phyloP scores from a whole-genome alignment of 2,888 invertebrate genomes.

The Spilarctia lutea region DNA sequence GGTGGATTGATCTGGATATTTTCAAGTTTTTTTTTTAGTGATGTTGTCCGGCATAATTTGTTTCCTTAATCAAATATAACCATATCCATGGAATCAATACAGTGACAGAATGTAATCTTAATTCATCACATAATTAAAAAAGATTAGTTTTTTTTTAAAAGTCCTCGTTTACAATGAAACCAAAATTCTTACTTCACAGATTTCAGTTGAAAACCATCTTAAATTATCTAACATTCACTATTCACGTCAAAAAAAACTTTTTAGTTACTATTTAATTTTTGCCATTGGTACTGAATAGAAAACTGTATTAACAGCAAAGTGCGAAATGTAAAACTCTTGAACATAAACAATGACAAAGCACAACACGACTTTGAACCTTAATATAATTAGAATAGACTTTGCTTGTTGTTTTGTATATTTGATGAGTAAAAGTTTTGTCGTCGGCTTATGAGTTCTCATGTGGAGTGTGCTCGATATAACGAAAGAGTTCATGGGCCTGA shows the following conservation, averaged over 20 bases:
- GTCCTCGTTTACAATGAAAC: background rate
- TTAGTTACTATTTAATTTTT: slow-evolving; percentile 17
- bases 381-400: slow-evolving; percentile 37
- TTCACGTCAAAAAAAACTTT: slow-evolving; percentile 4
- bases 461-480: background rate
- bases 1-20: too few species aligned
- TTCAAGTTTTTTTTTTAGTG: too few species aligned
- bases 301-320: slow-evolving; percentile 63
- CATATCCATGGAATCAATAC: too few species aligned
- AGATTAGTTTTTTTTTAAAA: too few species aligned
- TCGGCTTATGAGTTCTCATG: slow-evolving; percentile 38
- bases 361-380: slow-evolving; percentile 51
- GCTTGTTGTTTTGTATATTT: slow-evolving; percentile 60
- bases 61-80: too few species aligned
- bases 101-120: too few species aligned
- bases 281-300: slow-evolving; percentile 51
- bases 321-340: slow-evolving; percentile 74
- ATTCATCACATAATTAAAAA: too few species aligned
- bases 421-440: slow-evolving; percentile 74
- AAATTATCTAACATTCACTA: slow-evolving; percentile 6
- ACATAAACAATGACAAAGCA: slow-evolving; percentile 34
- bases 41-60: too few species aligned
- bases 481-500: background rate
- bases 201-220: background rate
- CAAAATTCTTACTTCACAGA: background rate